Conservation (phyloP, 2,797 vertebrate genomes). For the Notamacropus eugenii region DNA sequence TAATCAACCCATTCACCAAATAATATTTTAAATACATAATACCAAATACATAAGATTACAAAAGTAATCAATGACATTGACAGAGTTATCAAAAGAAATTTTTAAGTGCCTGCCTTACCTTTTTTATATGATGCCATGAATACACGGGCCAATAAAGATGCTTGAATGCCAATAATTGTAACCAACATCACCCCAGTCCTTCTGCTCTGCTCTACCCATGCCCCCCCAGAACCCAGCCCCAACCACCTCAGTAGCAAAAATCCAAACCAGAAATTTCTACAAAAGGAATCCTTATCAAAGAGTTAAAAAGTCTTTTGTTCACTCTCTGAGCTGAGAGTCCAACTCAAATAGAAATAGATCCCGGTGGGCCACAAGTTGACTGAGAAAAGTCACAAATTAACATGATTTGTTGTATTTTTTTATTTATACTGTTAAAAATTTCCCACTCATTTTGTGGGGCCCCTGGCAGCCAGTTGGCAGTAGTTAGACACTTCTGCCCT, state of each 20-base stretch:
- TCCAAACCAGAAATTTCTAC: not conserved
- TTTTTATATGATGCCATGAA: not conserved
- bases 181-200: not conserved
- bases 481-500: not conserved
- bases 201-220: not conserved
- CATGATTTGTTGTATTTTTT: not conserved
- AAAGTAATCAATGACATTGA: not conserved
- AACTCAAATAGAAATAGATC: not conserved
- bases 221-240: not conserved
- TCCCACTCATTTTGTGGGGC: not conserved
- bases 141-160: not conserved
- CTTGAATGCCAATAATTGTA: not conserved
- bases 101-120: not conserved
- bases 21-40: not conserved
- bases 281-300: not conserved
- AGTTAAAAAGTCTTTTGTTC: not conserved
- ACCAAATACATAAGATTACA: not conserved
- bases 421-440: not conserved
- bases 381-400: not conserved
- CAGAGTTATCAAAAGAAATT: not conserved
- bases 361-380: not conserved
- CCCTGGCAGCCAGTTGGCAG: not conserved
- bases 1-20: not conserved
- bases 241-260: not conserved
- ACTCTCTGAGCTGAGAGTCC: not conserved